Evolutionary conservation across 2,797 vertebrate genomes (phyloP).

Genomic region (Basileuterus tristriatus): DNA sequence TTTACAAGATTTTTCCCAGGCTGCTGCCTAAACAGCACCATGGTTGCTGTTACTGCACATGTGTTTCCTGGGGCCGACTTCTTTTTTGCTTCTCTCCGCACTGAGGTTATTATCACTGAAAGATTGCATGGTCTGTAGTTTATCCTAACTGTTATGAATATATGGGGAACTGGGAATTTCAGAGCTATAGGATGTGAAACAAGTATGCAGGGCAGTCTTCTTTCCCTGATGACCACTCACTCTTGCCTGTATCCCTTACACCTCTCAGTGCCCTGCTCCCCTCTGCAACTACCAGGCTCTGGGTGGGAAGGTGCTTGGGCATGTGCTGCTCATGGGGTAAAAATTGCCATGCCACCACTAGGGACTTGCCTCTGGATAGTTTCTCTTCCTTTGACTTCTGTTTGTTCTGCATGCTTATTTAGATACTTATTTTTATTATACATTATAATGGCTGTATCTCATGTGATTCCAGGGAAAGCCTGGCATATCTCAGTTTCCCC

Average conservation of each 20-base stretch:
- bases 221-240: background rate
- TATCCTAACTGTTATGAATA: background rate
- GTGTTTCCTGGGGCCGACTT: background rate
- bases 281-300: fast-evolving
- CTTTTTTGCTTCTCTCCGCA: background rate
- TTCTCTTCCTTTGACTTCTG: background rate
- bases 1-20: background rate
- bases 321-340: background rate
- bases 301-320: background rate
- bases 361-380: background rate
- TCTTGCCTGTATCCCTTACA: background rate
- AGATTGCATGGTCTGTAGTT: background rate
- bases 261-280: background rate
- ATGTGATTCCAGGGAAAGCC: background rate
- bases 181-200: background rate
- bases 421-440: background rate
- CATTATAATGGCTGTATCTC: background rate
- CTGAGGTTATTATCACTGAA: background rate
- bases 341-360: background rate
- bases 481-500: background rate
- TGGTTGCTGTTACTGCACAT: background rate
- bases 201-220: background rate
- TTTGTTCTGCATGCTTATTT: background rate
- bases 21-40: background rate
- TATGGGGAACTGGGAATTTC: background rate